Base-by-base conservation (phyloP, 1,140 invertebrate species). In the Dryas iulia region DNA sequence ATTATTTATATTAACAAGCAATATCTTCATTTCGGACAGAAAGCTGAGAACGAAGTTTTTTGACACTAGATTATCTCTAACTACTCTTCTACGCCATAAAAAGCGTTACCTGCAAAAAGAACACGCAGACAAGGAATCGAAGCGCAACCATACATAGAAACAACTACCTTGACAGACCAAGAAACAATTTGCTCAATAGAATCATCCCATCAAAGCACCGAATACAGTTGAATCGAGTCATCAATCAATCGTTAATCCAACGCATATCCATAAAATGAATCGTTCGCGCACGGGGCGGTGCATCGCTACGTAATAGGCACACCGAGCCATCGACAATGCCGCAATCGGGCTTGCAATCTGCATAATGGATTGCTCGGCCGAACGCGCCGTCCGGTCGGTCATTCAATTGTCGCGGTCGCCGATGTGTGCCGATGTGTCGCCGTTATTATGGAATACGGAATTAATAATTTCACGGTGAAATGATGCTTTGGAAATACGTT, bases 301-400 rank as follows among this genome's bases (percentile, higher is more conserved):
- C 81, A 77, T 81, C 77, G 68, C 67, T 74, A 71, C 78, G 81
- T 84, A 86, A 88, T 88, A 78, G 80, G 73, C 77, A 77, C 58
- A 71, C 73, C 76, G 77, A 79, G 76, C 72, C 71, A 72, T 77
- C 83, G 84, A 88, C 86, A 86, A 87, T 87, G 83, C 81, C 82
- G 83, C 87, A 87, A 87, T 89, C 87, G 79, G 83, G 71, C 72
- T 76, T 73, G 75, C 81, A 87, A 89, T 89, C 87, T 88, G 81
- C 87, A 89, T 89, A 87, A 89, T 89, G 82, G 87, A 89, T 89
- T 89, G 87, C 80, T 87, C 84, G 83, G 77, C 79, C 84, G 84
- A 85, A 84, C 81, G 83, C 82, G 83, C 76, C 84, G 83, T 81
- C 81, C 82, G 81, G 83, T 82, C 83, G 80, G 70, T 84, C 81